These are phyloP conservation scores for Choreutis nemorana DNA, from an alignment of 2,888 invertebrate genomes.

Conservation along the genomic window DNA sequence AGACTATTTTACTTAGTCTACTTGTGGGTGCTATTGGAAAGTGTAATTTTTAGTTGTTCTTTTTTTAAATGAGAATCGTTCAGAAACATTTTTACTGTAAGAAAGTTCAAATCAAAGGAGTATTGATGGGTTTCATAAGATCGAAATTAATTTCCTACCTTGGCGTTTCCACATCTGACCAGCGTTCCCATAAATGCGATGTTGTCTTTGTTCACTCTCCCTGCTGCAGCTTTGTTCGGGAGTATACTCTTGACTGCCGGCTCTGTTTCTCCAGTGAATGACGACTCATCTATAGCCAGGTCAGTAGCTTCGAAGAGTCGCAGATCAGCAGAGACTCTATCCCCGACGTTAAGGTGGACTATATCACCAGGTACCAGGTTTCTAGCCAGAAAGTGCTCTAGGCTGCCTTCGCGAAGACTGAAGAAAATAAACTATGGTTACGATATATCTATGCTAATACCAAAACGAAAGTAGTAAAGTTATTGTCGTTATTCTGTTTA, in stretches of 20 bases:
- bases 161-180: slow-evolving; percentile 94
- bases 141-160: slow-evolving; percentile 69
- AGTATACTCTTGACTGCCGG: slow-evolving; percentile 82
- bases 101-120: too few species aligned
- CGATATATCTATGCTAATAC: too few species aligned
- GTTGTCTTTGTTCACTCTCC: slow-evolving; percentile 78
- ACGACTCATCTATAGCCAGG: slow-evolving; percentile 95
- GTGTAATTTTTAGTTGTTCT: neutral
- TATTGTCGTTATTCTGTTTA: too few species aligned
- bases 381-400: slow-evolving; percentile 91
- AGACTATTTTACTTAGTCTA: too few species aligned
- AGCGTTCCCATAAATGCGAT: slow-evolving; percentile 99
- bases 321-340: slow-evolving; percentile 96
- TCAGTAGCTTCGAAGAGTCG: slow-evolving; percentile 93
- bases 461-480: too few species aligned
- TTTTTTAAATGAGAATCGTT: too few species aligned
- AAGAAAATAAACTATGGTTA: too few species aligned
- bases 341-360: slow-evolving; percentile 91
- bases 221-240: slow-evolving; percentile 70
- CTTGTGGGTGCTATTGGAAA: too few species aligned
- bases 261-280: slow-evolving; percentile 98
- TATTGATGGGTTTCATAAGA: too few species aligned
- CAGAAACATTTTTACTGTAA: too few species aligned
- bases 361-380: slow-evolving; percentile 98
- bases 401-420: slow-evolving; percentile 85